Base-by-base conservation (phyloP, 1,140 invertebrate species). In the Vollenhovia emeryi region DNA sequence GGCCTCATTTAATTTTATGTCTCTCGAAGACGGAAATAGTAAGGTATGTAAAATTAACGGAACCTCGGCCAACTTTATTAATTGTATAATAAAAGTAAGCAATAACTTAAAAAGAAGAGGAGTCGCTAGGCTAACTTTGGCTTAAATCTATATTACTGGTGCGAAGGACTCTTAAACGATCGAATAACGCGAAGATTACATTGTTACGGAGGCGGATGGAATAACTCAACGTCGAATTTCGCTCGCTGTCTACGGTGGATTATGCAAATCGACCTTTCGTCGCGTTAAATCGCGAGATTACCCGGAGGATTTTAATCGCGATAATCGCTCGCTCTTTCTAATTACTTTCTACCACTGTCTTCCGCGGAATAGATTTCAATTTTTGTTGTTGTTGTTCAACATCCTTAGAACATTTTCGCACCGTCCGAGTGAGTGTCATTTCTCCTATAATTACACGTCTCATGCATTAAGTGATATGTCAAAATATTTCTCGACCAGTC, bases 231-330 rank as follows among this genome's bases (percentile, higher is more conserved):
- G 62, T 86, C 78, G 78, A 86, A 86, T 86, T 86, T 82, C 64
- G 84, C 60, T 64, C 73, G 36, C 36, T 73, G 78, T 82, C 84
- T 82, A 62, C 76, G 30, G 45, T 59, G 84, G 84, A 86, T 86
- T 86, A 86, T 86, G 84, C 52, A 86, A 86, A 86, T 86, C 78
- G 64, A 59, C 45, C 71, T 62, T 64, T 66, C 50, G 48, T 43
- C 45, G 57, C 75, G 84, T 85, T 82, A 82, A 86, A 82, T 82
- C 66, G 66, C 45, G 43, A 69, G 76, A 82, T 86, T 86, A 86
- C 45, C 62, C 76, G 71, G 57, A n/a, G 60, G 52, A 86, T 86
- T 86, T 79, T 80, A 86, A 86, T 86, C 84, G 78, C 50, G 84
- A 83, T 86, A 86, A 86, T 86, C 84, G 55, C 52, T 82, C 52